Evolutionary conservation across 2,797 vertebrate genomes (phyloP), one percentile per base, ranked within the genome.

Genomic region (Acanthopagrus latus): DNA sequence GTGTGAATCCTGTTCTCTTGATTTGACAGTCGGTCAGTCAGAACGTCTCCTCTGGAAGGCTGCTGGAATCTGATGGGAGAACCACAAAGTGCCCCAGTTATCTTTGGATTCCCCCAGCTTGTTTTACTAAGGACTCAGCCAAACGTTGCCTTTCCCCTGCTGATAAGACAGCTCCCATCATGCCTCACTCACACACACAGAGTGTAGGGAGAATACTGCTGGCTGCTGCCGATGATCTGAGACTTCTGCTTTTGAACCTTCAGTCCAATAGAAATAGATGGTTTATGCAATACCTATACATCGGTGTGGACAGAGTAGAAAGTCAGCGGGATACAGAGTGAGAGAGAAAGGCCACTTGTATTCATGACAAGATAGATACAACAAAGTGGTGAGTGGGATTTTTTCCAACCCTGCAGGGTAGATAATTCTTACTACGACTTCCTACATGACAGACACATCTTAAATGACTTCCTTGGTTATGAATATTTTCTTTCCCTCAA

Each of bases 131-230:
- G 70, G 72, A 69, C 71, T 63, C 46, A 59, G 79, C 82, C 87
- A 86, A 87, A 89, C 44, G 59, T 91, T 89, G 88, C 81, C 76
- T 86, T 88, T 86, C 76, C 71, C 88, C 84, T 43, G 78, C 85
- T 89, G 92, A 93, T 92, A 93, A 92, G 88, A 90, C 83, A 78
- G 84, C 88, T 94, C 87, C 86, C 90, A 92, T 94, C 91, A 90
- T 87, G 85, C 86, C 66, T 90, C 91, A 91, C 92, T 94, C 90
- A 89, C 72, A 78, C 64, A 80, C 71, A 68, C 21, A 48, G 85
- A 89, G 91, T 92, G 91, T 78, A 85, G 76, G 71, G 67, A 91
- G 89, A 94, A 89, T 84, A 73, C 82, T 69, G 71, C 75, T 91
- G 91, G 90, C 91, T 90, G 83, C 81, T 71, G 74, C 57, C 75